phyloP scores from a whole-genome alignment of 2,113 vertebrate species.

The Notothenia rossii region DNA sequence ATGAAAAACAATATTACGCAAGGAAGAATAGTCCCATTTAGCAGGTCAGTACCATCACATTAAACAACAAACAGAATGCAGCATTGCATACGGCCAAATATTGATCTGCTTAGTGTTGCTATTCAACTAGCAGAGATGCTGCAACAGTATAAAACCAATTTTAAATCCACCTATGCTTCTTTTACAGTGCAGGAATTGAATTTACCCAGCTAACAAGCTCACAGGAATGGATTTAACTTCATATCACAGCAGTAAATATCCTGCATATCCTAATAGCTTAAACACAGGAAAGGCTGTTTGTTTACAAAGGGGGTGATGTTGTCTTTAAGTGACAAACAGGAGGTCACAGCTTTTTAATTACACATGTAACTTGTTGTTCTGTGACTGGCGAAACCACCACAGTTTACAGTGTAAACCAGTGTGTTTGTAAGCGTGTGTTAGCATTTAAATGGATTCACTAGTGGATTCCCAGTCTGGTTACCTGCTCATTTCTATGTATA shows the following conservation, averaged over 20 bases:
- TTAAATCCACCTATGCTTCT: background rate
- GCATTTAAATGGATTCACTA: slow-evolving; percentile 18
- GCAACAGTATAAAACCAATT: background rate
- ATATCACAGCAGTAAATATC: background rate
- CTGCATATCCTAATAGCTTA: slow-evolving; percentile 15
- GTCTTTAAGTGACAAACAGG: slow-evolving; percentile 3
- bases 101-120: background rate
- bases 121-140: background rate
- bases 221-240: background rate
- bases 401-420: slow-evolving; percentile 4
- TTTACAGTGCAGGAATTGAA: background rate
- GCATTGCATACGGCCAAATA: background rate
- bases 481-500: slow-evolving; percentile 34
- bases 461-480: slow-evolving; percentile 49
- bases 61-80: background rate
- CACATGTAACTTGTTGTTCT: background rate
- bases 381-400: slow-evolving; percentile 15
- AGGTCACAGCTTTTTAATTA: slow-evolving; percentile 30
- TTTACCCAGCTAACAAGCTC: background rate
- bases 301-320: slow-evolving; percentile 13
- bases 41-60: background rate
- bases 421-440: background rate
- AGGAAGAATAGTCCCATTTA: background rate
- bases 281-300: slow-evolving; percentile 42
- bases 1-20: slow-evolving; percentile 28